Percentiles rank a stretch among this genome's conserved stretches.
These are phyloP conservation scores for Neodiprion fabricii DNA, from an alignment of 1,140 invertebrate genomes.

Conservation along the genomic window DNA sequence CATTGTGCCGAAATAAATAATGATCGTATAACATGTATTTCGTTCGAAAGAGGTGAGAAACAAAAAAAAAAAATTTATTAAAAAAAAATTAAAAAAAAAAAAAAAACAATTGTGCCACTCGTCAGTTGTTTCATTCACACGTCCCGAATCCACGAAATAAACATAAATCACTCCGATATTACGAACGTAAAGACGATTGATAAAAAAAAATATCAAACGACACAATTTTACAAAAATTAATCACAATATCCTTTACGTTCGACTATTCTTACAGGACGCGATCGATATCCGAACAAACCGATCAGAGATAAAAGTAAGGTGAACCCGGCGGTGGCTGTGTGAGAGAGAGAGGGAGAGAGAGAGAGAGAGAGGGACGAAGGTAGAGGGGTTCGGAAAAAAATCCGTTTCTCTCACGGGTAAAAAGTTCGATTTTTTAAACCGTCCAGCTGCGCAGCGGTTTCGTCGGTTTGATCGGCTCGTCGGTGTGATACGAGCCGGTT, in stretches of 20 bases:
- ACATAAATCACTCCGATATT: no score
- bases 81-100: constrained; percentile 16
- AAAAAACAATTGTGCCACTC: neutral
- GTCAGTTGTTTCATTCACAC: neutral
- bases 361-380: constrained; percentile 13
- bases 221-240: neutral
- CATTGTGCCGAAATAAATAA: no score
- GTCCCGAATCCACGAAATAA: neutral
- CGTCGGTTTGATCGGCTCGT: no score
- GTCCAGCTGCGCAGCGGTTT: no score
- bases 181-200: neutral
- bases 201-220: neutral
- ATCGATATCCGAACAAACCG: no score
- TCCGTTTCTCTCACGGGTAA: no score
- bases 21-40: neutral
- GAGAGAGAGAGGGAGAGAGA: constrained; percentile 10
- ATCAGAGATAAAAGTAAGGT: neutral
- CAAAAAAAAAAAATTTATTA: constrained; percentile 10
- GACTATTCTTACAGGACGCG: neutral
- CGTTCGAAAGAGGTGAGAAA: constrained; percentile 5
- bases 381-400: constrained; percentile 15
- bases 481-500: no score
- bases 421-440: no score
- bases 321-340: constrained; percentile 43
- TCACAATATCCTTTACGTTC: no score